Conservation (phyloP, 2,888 invertebrate species). For the Acheta domesticus region DNA sequence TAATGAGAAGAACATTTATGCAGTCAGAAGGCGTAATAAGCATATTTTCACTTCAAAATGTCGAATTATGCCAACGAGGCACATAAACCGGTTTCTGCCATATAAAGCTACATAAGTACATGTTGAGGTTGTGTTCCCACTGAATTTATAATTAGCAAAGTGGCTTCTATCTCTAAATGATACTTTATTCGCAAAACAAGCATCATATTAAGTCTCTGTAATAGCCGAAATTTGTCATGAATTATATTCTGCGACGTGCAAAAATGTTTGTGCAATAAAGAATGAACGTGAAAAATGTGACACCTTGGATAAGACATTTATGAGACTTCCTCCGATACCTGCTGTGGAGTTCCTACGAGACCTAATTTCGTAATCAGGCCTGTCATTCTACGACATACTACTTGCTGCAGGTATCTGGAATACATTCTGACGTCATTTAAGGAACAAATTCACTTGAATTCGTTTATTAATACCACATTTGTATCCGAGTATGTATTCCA, state of each 20-base stretch:
- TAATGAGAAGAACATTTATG: neutral
- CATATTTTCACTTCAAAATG: neutral
- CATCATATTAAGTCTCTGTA: neutral
- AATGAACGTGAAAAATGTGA: no score
- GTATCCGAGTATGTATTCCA: no score
- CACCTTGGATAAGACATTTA: no score
- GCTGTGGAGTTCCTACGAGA: no score
- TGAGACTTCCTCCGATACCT: no score
- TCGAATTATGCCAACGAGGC: neutral
- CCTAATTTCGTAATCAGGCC: no score
- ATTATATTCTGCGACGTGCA: neutral
- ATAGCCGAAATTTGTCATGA: slow-evolving; percentile 4
- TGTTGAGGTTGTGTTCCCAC: neutral
- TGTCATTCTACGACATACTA: no score
- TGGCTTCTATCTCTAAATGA: neutral
- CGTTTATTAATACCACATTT: no score
- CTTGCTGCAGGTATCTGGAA: no score
- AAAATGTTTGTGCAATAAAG: no score
- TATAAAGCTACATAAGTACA: neutral
- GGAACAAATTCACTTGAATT: no score
- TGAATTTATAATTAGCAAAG: slow-evolving; percentile 10
- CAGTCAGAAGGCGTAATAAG: neutral
- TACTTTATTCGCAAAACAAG: slow-evolving; percentile 5
- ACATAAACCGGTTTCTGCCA: neutral
- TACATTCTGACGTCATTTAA: no score